Evolutionary conservation across 2,888 invertebrate species (phyloP).

Genomic region (Salticus scenicus): DNA sequence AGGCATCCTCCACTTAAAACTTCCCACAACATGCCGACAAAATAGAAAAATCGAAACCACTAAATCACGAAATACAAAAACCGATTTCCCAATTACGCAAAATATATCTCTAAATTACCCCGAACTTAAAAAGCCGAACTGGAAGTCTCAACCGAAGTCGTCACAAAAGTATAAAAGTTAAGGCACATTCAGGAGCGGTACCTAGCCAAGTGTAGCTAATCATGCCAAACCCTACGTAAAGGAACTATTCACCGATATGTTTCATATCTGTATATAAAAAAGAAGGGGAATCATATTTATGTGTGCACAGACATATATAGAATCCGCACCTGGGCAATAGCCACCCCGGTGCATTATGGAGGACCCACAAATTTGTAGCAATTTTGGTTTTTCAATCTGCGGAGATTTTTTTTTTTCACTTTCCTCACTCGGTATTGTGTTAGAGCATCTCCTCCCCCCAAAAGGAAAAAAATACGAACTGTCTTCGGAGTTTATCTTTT

Average conservation of each 20-base stretch:
- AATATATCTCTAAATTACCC: constrained; percentile 59
- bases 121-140: constrained; percentile 34
- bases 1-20: background rate
- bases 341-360: constrained; percentile 53
- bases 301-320: constrained; percentile 46
- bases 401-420: constrained; percentile 17
- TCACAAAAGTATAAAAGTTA: constrained; percentile 16
- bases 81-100: constrained; percentile 43
- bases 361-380: constrained; percentile 66
- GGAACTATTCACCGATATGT: constrained; percentile 46
- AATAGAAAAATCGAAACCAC: background rate
- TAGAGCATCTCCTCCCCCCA: constrained; percentile 41
- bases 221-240: constrained; percentile 50
- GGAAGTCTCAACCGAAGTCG: constrained; percentile 36
- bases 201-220: constrained; percentile 61
- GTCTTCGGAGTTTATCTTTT: constrained; percentile 27
- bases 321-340: constrained; percentile 66
- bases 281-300: constrained; percentile 49
- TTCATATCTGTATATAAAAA: constrained; percentile 13
- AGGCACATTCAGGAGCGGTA: constrained; percentile 39
- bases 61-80: constrained; percentile 6
- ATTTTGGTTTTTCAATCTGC: constrained; percentile 50
- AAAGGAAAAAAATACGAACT: constrained; percentile 22
- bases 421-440: constrained; percentile 24
- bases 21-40: background rate